Evolutionary conservation across 1,140 invertebrate genomes (phyloP), one percentile per base, ranked within the genome.

Genomic region (Pogonognathellus flavescens): DNA sequence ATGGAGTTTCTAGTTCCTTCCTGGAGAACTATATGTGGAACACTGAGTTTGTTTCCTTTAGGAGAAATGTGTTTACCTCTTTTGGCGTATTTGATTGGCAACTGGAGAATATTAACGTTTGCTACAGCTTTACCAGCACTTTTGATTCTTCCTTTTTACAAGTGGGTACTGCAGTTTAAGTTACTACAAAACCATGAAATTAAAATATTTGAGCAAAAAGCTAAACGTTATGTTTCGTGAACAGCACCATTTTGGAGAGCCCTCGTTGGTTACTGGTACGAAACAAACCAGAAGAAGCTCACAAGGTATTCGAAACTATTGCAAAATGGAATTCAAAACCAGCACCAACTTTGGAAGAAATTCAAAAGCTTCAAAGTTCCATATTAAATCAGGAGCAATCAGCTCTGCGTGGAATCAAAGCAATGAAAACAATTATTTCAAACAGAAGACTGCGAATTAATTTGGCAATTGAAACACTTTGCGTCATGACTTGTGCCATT

Each of bases 1-100:
- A 87, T 88, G 88, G 88, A 88, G 31, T 88, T 88, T 53, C 83
- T 88, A n/a, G 83, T 86, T 9, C 82, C 86, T 20, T 62, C 11
- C 4, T 87, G 82, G 62, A 49, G 88, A 82, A 85, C 83, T 4
- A 70, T 88, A 52, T 84, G 84, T 41, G 88, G 88, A 2, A 87
- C 84, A 31, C 52, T 88, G 4, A 85, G 62, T 80, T 50, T 88
- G 57, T 87, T 82, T 62, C 31, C 82, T 13, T 25, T 87, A 3
- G 88, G 88, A 10, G 82, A 86, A 86, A 86, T 86, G 76, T 14
- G 72, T 11, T 22, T 88, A 1, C 82, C 80, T 16, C 49, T 87
- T 10, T 55, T 87, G 9, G 86, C 80, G 0, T 88, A 88, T 60
- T 50, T 55, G 0, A 18, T 87, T 31, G 82, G 84, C 14, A 41